Conservation (phyloP, 2,888 invertebrate genomes). For the Sisyra nigra region DNA sequence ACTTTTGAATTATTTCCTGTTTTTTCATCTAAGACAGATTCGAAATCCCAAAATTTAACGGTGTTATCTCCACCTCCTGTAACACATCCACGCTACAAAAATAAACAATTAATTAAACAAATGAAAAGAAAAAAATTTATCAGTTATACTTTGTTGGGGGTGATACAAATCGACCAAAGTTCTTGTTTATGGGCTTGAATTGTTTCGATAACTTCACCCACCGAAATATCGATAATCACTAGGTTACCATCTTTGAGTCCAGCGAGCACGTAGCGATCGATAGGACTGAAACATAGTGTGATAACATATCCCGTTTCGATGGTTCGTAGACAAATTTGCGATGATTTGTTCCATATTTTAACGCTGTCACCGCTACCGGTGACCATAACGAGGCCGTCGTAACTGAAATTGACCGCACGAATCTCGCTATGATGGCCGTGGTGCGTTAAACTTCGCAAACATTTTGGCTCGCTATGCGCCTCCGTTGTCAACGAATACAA, state of each 20-base stretch:
- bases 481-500: conserved; percentile 39
- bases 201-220: conserved; percentile 64
- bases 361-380: conserved; percentile 77
- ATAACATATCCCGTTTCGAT: conserved; percentile 50
- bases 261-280: conserved; percentile 76
- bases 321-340: conserved; percentile 51
- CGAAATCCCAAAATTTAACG: conserved; percentile 90
- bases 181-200: conserved; percentile 71
- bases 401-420: conserved; percentile 73
- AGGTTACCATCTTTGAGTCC: conserved; percentile 75
- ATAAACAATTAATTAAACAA: conserved; percentile 11
- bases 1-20: conserved; percentile 49
- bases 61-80: conserved; percentile 81
- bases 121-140: background rate
- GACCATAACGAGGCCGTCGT: conserved; percentile 74
- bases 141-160: conserved; percentile 55
- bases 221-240: conserved; percentile 69
- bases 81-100: conserved; percentile 52
- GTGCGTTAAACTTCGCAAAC: conserved; percentile 45
- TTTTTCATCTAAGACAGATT: conserved; percentile 53
- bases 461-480: conserved; percentile 34
- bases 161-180: conserved; percentile 59
- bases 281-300: conserved; percentile 66
- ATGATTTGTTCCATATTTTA: conserved; percentile 86
- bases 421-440: conserved; percentile 87